Evolutionary conservation across 2,797 vertebrate genomes (phyloP), one percentile per base, ranked within the genome.

Genomic region (Phrynocephalus vlangalii): DNA sequence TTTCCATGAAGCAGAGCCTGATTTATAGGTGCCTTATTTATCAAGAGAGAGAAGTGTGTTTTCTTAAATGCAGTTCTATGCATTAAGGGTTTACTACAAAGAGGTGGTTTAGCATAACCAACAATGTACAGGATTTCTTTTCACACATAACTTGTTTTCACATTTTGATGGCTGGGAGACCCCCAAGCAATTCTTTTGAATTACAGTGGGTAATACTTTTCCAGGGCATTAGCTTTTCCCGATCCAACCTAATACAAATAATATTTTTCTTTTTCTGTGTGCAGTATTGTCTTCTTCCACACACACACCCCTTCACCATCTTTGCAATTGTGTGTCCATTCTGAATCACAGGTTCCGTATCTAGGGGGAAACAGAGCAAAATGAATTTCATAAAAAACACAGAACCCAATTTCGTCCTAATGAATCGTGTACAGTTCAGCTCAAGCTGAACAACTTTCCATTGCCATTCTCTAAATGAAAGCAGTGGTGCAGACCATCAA

Each of bases 331-430:
- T 10, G 0, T 2, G 8, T 86, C 92, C n/a, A 85, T 88, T 87
- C 75, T 33, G 78, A 92, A 82, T 86, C 72, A 84, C 15, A 56
- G 52, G 13, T 81, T 72, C 72, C 68, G 89, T 88, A 81, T 8
- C 56, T 79, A 75, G n/a, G 71, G 92, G 87, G 90, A 91, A 91
- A 85, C 0, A 48, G 78, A 76, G 26, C 38, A 9, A 82, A 84
- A 77, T 85, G 30, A 80, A 33, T 77, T 80, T 89, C 60, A 68
- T 92, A 85, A 92, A 86, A 44, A 52, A n/a, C 15, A 72, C 13
- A 84, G 67, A 88, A 90, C n/a, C 68, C 76, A 75, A 2, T 8
- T 92, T 89, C 78, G 77, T 63, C 79, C 86, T 83, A 84, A 85
- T 26, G 7, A 10, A 66, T 52, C 83, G 87, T 1, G 1, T 5